phyloP scores from a whole-genome alignment of 2,888 invertebrate genomes.

The Aspidiotus destructor region DNA sequence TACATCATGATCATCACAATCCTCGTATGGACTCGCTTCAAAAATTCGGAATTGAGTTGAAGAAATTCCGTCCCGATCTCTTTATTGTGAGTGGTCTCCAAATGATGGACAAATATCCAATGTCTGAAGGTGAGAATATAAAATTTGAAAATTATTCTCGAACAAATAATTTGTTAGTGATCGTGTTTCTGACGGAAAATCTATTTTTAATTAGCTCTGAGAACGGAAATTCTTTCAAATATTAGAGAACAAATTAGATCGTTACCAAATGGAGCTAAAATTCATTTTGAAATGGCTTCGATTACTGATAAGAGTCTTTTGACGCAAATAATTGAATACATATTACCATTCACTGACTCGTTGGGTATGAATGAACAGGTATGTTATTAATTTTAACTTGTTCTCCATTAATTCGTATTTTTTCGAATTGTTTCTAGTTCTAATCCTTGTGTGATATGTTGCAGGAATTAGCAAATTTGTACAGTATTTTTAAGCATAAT shows the following conservation, averaged over 20 bases:
- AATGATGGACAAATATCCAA: constrained; percentile 80
- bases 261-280: constrained; percentile 51
- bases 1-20: constrained; percentile 73
- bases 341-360: constrained; percentile 67
- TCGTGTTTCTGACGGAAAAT: neutral
- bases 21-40: constrained; percentile 63
- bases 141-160: constrained; percentile 12
- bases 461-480: constrained; percentile 62
- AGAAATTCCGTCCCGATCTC: constrained; percentile 57
- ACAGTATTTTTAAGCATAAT: constrained; percentile 58
- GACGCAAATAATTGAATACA: constrained; percentile 53
- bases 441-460: constrained; percentile 22
- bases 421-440: too few species aligned
- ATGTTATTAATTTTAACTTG: neutral
- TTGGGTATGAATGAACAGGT: constrained; percentile 79
- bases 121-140: constrained; percentile 46
- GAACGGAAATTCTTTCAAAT: constrained; percentile 44
- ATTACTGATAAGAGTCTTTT: constrained; percentile 63
- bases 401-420: neutral
- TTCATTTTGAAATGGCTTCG: constrained; percentile 82
- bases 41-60: constrained; percentile 54
- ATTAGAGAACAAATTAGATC: constrained; percentile 57
- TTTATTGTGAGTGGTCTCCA: constrained; percentile 74
- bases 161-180: neutral
- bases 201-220: constrained; percentile 48